A percentile compares a stretch with the other conserved stretches of the same genome.
phyloP scores from a whole-genome alignment of 2,797 vertebrate genomes.

The Lithobates pipiens region DNA sequence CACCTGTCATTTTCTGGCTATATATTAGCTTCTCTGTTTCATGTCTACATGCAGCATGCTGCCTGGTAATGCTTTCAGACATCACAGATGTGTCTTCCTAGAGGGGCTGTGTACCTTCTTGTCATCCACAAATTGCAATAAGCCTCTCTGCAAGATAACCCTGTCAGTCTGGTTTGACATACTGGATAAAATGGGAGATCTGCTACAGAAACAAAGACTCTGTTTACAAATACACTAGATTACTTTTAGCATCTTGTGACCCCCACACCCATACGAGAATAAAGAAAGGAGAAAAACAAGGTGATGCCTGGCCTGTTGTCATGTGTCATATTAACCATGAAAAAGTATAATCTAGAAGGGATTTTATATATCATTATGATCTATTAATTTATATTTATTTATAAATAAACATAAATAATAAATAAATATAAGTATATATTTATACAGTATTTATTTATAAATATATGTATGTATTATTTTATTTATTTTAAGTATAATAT shows the following conservation, averaged over 20 bases:
- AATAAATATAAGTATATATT: no score
- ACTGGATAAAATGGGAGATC: slow-evolving; percentile 20
- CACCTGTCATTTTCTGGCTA: slow-evolving; percentile 33
- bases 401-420: no score
- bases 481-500: no score
- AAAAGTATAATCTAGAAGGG: no score
- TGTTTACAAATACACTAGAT: not conserved
- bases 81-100: slow-evolving; percentile 56
- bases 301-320: not conserved
- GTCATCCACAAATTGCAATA: slow-evolving; percentile 57
- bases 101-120: slow-evolving; percentile 36
- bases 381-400: no score
- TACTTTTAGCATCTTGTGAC: not conserved
- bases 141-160: slow-evolving; percentile 43
- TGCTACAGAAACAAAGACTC: slow-evolving; percentile 14
- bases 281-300: not conserved
- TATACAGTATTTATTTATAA: no score
- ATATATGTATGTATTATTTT: no score
- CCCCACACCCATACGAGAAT: not conserved
- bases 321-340: not conserved
- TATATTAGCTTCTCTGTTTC: slow-evolving; percentile 25
- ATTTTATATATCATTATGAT: no score
- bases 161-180: slow-evolving; percentile 44
- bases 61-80: slow-evolving; percentile 49
- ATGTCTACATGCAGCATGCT: slow-evolving; percentile 19